Conservation (phyloP, 2,888 invertebrate genomes). For the Oscheius sp. region DNA sequence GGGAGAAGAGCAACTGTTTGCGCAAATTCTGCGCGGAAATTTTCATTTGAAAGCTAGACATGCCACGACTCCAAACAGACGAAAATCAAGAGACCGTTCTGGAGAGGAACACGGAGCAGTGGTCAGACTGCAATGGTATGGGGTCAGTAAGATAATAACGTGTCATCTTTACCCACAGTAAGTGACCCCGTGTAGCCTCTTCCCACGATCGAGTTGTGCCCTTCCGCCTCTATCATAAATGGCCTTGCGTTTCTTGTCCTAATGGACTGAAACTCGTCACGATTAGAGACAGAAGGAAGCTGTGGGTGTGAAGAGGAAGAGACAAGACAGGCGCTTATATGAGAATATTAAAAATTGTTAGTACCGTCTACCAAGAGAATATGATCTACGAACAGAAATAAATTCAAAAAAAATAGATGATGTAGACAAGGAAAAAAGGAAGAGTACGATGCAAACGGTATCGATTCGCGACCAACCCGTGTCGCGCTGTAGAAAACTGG, state of each 20-base stretch:
- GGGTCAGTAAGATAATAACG: neutral
- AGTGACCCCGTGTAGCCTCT: no score
- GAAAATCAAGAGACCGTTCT: neutral
- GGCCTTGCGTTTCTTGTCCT: neutral
- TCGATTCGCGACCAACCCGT: conserved; percentile 33
- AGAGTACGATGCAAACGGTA: conserved; percentile 2
- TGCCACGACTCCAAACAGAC: neutral
- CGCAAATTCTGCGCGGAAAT: conserved; percentile 29
- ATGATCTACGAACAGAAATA: no score
- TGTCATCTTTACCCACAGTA: no score
- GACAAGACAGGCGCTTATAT: no score
- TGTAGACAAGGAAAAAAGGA: no score
- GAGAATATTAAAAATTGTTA: no score
- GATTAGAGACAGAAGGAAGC: no score
- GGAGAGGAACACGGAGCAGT: no score
- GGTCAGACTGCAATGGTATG: neutral
- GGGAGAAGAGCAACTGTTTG: conserved; percentile 30
- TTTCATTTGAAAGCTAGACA: conserved; percentile 27
- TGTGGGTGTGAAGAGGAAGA: neutral
- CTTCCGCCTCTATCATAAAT: neutral
- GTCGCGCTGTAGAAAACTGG: conserved; percentile 36
- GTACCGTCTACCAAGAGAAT: no score
- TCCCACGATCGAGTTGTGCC: no score
- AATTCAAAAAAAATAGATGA: no score
- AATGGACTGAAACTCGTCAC: conserved; percentile 5